These are phyloP conservation scores for Apodemus speciosus DNA, from an alignment of 2,113 vertebrate species.

Conservation along the genomic window DNA sequence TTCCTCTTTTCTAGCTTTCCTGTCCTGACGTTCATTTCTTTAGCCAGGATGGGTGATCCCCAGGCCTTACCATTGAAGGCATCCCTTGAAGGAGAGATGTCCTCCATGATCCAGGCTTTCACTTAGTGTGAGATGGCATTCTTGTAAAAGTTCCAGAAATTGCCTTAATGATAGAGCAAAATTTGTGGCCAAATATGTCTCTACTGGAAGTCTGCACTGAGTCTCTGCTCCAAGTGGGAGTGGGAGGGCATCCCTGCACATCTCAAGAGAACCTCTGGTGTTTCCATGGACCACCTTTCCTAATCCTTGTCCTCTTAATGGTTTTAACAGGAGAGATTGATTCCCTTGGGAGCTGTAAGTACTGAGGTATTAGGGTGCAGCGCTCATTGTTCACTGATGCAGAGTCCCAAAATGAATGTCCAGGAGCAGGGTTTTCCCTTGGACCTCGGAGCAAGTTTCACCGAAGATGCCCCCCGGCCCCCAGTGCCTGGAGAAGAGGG, in stretches of 20 bases:
- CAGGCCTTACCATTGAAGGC: not conserved
- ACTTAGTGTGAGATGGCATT: not conserved
- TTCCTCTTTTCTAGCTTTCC: not conserved
- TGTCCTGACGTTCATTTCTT: not conserved
- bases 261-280: conserved; percentile 67
- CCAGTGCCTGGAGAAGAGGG: conserved; percentile 98
- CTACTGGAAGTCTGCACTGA: not conserved
- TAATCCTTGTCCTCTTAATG: conserved; percentile 79
- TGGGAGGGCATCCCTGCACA: conserved; percentile 53
- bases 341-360: conserved; percentile 85
- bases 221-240: conserved; percentile 51
- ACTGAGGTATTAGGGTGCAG: conserved; percentile 82
- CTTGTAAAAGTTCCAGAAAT: conserved; percentile 22
- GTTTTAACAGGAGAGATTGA: conserved; percentile 87
- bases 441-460: conserved; percentile 95
- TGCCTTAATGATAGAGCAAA: not conserved
- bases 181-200: not conserved
- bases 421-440: conserved; percentile 92
- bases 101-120: not conserved
- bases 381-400: conserved; percentile 81
- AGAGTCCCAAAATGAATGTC: conserved; percentile 92
- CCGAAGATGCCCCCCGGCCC: conserved; percentile 97
- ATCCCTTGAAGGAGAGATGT: not conserved
- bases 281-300: conserved; percentile 72
- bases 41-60: not conserved